These are phyloP conservation scores for Anodontia alba DNA, from an alignment of 2,888 invertebrate species.

Conservation along the genomic window DNA sequence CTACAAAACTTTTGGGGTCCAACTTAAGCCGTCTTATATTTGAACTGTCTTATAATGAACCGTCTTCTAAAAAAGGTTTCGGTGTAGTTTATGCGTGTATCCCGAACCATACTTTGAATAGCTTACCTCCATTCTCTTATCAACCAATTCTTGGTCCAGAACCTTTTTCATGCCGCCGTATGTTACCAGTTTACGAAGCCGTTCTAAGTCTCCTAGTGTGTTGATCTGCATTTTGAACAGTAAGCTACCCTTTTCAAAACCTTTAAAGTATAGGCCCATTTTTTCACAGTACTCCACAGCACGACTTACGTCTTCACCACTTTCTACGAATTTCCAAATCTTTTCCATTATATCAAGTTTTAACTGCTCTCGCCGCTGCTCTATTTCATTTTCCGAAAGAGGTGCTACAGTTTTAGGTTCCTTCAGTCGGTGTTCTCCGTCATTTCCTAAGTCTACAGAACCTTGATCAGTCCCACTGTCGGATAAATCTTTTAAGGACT, in stretches of 20 bases:
- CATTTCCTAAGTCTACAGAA: no score
- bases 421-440: not conserved
- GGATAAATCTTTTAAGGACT: no score
- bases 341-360: not conserved
- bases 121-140: constrained; percentile 2
- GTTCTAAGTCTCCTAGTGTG: not conserved
- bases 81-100: no score
- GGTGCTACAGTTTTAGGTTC: not conserved
- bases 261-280: not conserved
- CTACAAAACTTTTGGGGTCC: no score
- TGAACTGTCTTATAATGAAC: no score
- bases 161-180: constrained; percentile 4
- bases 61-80: no score
- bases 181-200: not conserved
- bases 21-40: no score
- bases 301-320: not conserved
- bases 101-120: no score
- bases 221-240: not conserved
- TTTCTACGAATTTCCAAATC: not conserved
- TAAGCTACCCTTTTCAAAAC: not conserved
- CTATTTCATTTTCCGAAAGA: no score
- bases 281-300: not conserved
- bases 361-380: not conserved
- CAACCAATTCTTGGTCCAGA: not conserved
- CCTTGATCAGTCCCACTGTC: no score